Evolutionary conservation across 1,140 invertebrate genomes (phyloP).

Genomic region (Penaeus japonicus): DNA sequence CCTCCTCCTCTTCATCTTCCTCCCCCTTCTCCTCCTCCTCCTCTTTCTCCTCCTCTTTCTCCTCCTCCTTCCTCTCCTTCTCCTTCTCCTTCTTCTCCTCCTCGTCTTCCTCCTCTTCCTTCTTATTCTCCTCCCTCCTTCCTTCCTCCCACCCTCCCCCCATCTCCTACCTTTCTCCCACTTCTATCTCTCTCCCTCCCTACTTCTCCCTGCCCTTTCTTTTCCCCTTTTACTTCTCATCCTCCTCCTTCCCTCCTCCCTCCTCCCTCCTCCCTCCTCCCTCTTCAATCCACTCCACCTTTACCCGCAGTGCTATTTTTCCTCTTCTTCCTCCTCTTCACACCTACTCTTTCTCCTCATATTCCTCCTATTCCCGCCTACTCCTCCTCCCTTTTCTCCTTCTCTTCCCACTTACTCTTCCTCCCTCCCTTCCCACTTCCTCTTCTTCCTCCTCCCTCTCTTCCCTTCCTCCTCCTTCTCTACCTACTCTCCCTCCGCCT

Average conservation of each 20-base stretch:
- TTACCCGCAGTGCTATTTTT: too few relatives aligned
- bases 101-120: background rate
- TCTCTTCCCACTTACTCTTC: too few relatives aligned
- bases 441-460: too few relatives aligned
- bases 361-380: too few relatives aligned
- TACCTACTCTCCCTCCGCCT: too few relatives aligned
- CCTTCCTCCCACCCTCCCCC: background rate
- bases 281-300: too few relatives aligned
- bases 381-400: too few relatives aligned
- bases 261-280: background rate
- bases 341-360: too few relatives aligned
- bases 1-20: too few relatives aligned
- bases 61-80: background rate
- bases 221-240: background rate
- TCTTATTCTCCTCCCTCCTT: background rate
- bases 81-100: background rate
- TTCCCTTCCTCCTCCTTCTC: too few relatives aligned
- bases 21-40: background rate
- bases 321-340: too few relatives aligned
- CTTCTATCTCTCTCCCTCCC: background rate
- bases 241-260: background rate
- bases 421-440: too few relatives aligned
- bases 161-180: background rate
- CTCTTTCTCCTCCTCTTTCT: background rate
- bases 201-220: background rate